A percentile compares a stretch with the other conserved stretches of the same genome.
Evolutionary conservation across 2,797 vertebrate species (phyloP).

Genomic region (Rhinichthys osculus): DNA sequence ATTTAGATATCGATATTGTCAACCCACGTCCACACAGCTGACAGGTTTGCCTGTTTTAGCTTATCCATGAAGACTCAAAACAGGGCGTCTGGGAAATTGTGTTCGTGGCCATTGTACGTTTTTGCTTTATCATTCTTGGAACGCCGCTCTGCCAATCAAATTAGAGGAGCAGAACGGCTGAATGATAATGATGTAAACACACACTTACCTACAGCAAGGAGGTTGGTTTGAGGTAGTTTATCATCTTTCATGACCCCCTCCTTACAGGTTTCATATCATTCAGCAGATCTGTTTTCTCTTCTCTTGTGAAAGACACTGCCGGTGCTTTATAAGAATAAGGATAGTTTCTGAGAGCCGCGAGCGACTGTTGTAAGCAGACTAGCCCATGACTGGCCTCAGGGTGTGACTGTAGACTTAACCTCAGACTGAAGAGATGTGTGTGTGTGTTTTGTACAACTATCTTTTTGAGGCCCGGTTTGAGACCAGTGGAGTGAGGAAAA

Average conservation of each 20-base stretch:
- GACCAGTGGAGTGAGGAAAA: no score
- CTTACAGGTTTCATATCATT: constrained; percentile 18
- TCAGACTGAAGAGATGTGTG: constrained; percentile 10
- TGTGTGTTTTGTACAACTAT: no score
- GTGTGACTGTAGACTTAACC: constrained; percentile 46
- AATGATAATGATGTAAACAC: neutral
- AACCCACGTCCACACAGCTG: no score
- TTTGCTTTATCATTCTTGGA: neutral
- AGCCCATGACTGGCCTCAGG: constrained; percentile 34
- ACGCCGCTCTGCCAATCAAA: neutral
- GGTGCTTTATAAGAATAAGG: constrained; percentile 3
- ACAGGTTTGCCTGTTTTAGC: neutral
- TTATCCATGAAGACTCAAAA: neutral
- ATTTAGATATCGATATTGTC: no score
- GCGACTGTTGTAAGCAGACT: constrained; percentile 21
- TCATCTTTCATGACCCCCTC: neutral
- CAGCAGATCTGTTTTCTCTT: neutral
- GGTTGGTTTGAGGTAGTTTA: neutral
- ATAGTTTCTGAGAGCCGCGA: neutral
- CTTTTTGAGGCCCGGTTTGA: no score
- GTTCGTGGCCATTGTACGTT: neutral
- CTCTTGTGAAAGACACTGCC: constrained; percentile 6
- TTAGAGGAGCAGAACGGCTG: neutral
- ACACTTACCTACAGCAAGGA: neutral
- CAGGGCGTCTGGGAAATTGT: neutral